Evolutionary conservation across 2,888 invertebrate species (phyloP).

Genomic region (Liposcelis brunnea): DNA sequence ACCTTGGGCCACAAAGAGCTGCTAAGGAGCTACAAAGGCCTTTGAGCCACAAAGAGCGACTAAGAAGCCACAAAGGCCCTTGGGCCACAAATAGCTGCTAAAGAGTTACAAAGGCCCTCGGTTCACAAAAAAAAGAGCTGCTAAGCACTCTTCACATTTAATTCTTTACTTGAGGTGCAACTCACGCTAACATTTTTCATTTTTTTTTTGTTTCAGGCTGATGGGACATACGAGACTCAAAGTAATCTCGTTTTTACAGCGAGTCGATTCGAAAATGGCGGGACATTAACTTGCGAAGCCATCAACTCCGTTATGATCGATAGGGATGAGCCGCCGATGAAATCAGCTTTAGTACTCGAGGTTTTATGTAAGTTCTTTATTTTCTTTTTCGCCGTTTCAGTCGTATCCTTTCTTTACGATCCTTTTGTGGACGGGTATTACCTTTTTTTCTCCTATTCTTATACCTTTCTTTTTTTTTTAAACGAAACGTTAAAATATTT

Average conservation of each 20-base stretch:
- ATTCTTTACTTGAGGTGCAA: no score
- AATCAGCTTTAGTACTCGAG: conserved; percentile 35
- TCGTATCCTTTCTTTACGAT: background rate
- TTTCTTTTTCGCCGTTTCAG: conserved; percentile 20
- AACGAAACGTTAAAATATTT: no score
- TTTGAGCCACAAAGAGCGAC: no score
- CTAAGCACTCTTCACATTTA: no score
- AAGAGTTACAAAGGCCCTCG: no score
- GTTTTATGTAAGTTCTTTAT: conserved; percentile 58
- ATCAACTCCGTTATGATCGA: conserved; percentile 61
- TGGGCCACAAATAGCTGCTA: no score
- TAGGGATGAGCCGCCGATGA: conserved; percentile 54
- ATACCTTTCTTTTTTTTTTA: conserved; percentile 7
- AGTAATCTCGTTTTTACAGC: conserved; percentile 65
- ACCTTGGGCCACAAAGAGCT: no score
- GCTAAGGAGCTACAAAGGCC: no score
- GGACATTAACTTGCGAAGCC: conserved; percentile 61
- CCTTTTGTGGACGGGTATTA: background rate
- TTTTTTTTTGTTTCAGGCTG: conserved; percentile 33
- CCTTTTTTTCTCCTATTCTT: background rate
- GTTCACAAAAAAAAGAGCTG: no score
- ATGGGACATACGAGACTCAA: conserved; percentile 63
- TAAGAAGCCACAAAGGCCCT: no score
- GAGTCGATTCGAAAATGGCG: conserved; percentile 62
- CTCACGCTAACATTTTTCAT: background rate